Percentiles rank a stretch among this genome's conserved stretches.
Conservation (phyloP, 2,888 invertebrate genomes). For the Ophion obscuratus region DNA sequence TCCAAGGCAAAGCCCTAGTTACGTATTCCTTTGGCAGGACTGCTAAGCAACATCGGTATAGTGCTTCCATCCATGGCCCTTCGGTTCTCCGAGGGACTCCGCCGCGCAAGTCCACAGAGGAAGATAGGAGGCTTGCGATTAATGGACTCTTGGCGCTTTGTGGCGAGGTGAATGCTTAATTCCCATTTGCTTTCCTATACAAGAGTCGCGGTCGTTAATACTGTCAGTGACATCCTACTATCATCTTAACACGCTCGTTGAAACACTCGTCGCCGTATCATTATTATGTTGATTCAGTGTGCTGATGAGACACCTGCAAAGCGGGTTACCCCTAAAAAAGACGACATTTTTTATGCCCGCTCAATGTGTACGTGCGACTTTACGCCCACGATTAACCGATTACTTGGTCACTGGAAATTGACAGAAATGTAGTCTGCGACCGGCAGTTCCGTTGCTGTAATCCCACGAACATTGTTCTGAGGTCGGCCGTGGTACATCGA, state of each 20-base stretch:
- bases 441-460: neutral
- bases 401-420: too few species aligned
- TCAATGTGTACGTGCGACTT: too few species aligned
- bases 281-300: neutral
- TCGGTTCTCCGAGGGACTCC: slow-evolving; percentile 31
- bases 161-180: slow-evolving; percentile 42
- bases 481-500: neutral
- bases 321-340: too few species aligned
- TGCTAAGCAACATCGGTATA: neutral
- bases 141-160: slow-evolving; percentile 43
- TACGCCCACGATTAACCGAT: too few species aligned
- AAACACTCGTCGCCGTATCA: neutral
- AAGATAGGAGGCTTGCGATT: slow-evolving; percentile 22
- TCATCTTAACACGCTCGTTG: neutral
- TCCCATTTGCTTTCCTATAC: slow-evolving; percentile 2
- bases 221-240: neutral
- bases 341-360: too few species aligned
- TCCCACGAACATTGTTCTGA: neutral
- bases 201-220: slow-evolving; percentile 12
- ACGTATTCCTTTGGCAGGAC: slow-evolving; percentile 58
- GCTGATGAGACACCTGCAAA: too few species aligned
- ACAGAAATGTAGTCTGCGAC: neutral
- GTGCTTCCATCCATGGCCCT: slow-evolving; percentile 35
- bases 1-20: slow-evolving; percentile 50
- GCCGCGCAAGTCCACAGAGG: slow-evolving; percentile 10